Evolutionary conservation across 2,888 invertebrate species (phyloP), one percentile per base, ranked within the genome.

Genomic region (Acrobasis repandana): DNA sequence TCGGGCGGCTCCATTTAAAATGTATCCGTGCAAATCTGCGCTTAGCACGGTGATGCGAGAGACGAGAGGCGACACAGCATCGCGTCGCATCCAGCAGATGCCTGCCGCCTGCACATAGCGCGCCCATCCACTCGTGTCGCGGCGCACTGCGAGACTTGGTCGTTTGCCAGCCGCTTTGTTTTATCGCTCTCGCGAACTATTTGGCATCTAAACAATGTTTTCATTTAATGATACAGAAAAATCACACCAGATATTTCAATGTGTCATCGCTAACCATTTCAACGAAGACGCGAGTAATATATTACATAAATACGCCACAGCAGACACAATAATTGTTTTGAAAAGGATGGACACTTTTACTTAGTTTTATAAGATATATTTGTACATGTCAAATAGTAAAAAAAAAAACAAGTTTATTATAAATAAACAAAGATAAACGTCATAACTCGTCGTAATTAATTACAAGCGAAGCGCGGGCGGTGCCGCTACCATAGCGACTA

Each of bases 121-220:
- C 76, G 81, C 72, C 78, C 80, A 85, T 85, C 86, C 88, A 85
- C 80, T 86, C 88, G 86, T 86, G 83, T 83, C 83, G 82, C 77
- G 76, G 75, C 76, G 75, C 76, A 46, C 16, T 38, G 51, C 52
- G 79, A 80, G 80, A 86, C 77, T 91, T 91, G 91, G 90, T 88
- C 74, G 74, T 73, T 80, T 90, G 91, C 92, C 92, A 92, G 85
- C 74, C 80, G 83, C 82, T 87, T 86, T 87, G 88, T 88, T 91
- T 88, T 90, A 90, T 89, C 75, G 80, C 79, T 79, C 81, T 84
- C 79, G 78, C 81, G 71, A 89, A 88, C 83, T 88, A 86, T 90
- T 90, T 90, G 90, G 89, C 88, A 85, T 89, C 82, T 79, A 80
- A 86, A 85, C 85, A 85, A 88, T 88, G 87, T 90, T 88, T 86